These are phyloP conservation scores for Mus musculus DNA, from an alignment of 2,113 vertebrate species.

Conservation along the genomic window GRCm39 chr6:120064501-120065000, in stretches of 20 bases:
- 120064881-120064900: no score
- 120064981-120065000: no score
- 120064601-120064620: not conserved
- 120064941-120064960: no score
- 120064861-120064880: not conserved
- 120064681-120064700: not conserved
- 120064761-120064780: not conserved
- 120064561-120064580: not conserved
- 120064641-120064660: not conserved
- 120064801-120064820: not conserved
- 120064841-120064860: not conserved
- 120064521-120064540: not conserved
- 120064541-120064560: not conserved
- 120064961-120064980: no score
- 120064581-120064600: not conserved
- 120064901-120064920: no score
- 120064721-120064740: not conserved
- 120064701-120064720: not conserved
- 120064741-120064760: not conserved
- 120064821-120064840: constrained; percentile 8
- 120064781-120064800: not conserved
- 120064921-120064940: no score
- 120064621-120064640: not conserved
- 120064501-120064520: not conserved
- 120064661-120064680: not conserved